Conservation (phyloP, 1,140 invertebrate genomes). For the Caenorhabditis tropicalis region DNA sequence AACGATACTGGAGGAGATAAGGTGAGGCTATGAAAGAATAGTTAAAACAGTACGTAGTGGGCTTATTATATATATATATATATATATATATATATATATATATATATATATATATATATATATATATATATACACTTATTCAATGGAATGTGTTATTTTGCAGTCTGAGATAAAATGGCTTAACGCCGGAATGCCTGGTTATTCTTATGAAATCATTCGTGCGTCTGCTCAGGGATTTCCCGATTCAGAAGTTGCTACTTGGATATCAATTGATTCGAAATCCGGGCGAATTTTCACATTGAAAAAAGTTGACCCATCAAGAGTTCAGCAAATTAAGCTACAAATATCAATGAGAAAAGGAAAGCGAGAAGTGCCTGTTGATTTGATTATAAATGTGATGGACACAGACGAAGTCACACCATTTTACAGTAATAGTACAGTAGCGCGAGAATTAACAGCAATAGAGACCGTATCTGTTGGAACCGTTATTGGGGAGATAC, state of each 20-base stretch:
- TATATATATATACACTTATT: not conserved
- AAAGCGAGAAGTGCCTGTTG: conserved; percentile 49
- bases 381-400: conserved; percentile 50
- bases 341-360: conserved; percentile 50
- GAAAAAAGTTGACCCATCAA: conserved; percentile 1
- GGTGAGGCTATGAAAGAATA: not conserved
- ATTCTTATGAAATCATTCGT: conserved; percentile 37
- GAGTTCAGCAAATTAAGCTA: conserved; percentile 34
- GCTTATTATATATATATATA: too few species aligned
- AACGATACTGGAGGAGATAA: conserved; percentile 31
- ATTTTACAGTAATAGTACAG: conserved; percentile 31
- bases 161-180: conserved; percentile 42
- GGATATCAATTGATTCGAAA: conserved; percentile 39
- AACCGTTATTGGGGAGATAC: not conserved
- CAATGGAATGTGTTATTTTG: not conserved
- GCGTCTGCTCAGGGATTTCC: conserved; percentile 32
- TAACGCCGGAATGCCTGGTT: conserved; percentile 48
- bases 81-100: too few species aligned
- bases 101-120: not conserved
- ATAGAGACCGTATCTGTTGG: not conserved
- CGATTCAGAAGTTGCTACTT: conserved; percentile 41
- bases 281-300: conserved; percentile 36
- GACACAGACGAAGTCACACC: conserved; percentile 45
- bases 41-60: too few species aligned
- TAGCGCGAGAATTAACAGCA: not conserved